Base-by-base conservation (phyloP, 1,140 invertebrate genomes). In the Nymphalis io region DNA sequence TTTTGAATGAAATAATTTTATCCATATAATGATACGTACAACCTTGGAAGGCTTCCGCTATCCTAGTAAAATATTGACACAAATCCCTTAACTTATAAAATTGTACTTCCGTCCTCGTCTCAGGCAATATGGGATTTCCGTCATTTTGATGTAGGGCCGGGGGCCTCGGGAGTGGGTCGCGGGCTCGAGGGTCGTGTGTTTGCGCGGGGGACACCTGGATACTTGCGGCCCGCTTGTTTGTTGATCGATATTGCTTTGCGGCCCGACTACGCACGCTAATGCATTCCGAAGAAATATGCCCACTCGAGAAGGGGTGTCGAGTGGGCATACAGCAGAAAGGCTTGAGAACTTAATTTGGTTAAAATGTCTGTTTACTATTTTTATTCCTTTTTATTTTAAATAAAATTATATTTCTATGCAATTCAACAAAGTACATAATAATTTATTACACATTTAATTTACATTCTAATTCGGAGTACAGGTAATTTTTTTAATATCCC, bases 21-120 rank as follows among this genome's bases (percentile, higher is more conserved):
- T 39, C 27, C 58, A 48, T 71, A 67, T 62, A 65, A 69, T 63
- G 57, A 67, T 70, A 63, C 66, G 62, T 72, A 63, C 3, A 62
- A 64, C 33, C 16, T 48, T 51, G 69, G 71, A 69, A 72, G 65
- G 65, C 68, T 76, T 81, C 80, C 76, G 80, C 78, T 83, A 79
- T 91, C 87, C 89, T 91, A 90, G 82, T 91, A 89, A 88, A 91
- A 91, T 91, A 89, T 91, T 91, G 85, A 90, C 89, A 89, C 81
- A 87, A 89, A 91, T 89, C 89, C 89, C 89, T 89, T 88, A 91
- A 90, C 84, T 91, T 91, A 91, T 91, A 90, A 91, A 91, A 91
- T 89, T 80, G 82, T 84, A 79, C 82, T 88, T 84, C 82, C 83
- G 81, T 87, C 82, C 83, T 84, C 81, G 79, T 80, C 83, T 83